Conservation (phyloP, 2,797 vertebrate species). For the Malacoctenus gilli region DNA sequence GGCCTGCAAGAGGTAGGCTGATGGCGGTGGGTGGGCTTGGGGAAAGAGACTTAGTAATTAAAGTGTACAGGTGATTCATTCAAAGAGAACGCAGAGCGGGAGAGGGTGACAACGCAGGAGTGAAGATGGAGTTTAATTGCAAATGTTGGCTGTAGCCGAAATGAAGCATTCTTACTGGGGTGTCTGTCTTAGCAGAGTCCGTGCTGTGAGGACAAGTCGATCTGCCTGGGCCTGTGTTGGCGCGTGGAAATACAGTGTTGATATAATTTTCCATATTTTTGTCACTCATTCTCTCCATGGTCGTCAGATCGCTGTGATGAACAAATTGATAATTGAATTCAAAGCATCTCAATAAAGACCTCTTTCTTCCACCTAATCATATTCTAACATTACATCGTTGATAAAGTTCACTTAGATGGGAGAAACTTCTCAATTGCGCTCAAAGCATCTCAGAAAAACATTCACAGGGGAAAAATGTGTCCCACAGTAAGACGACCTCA, state of each 20-base stretch:
- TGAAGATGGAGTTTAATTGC: conserved; percentile 73
- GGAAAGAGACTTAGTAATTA: conserved; percentile 78
- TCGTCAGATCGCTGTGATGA: conserved; percentile 11
- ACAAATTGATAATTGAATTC: conserved; percentile 19
- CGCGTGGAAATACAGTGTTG: conserved; percentile 48
- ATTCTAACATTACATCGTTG: neutral
- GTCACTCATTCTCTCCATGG: conserved; percentile 7
- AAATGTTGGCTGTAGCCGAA: conserved; percentile 62
- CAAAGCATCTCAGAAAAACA: conserved; percentile 6
- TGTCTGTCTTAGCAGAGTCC: conserved; percentile 60
- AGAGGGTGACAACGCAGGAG: conserved; percentile 66
- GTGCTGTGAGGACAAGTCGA: conserved; percentile 61
- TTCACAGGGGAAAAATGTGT: conserved; percentile 17
- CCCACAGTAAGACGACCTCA: conserved; percentile 7
- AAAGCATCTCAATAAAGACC: too few species aligned
- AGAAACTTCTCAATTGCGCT: conserved; percentile 4
- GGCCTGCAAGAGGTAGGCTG: conserved; percentile 67
- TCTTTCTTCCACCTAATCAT: conserved; percentile 3
- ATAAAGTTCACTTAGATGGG: neutral
- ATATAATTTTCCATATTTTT: too few species aligned
- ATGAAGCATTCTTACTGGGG: conserved; percentile 72
- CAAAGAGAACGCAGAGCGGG: conserved; percentile 70
- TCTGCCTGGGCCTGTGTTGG: conserved; percentile 32
- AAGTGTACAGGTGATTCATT: conserved; percentile 82
- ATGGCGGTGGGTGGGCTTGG: conserved; percentile 69